These are phyloP conservation scores for Neoniphon sammara DNA, from an alignment of 2,797 vertebrate genomes.

Conservation along the genomic window DNA sequence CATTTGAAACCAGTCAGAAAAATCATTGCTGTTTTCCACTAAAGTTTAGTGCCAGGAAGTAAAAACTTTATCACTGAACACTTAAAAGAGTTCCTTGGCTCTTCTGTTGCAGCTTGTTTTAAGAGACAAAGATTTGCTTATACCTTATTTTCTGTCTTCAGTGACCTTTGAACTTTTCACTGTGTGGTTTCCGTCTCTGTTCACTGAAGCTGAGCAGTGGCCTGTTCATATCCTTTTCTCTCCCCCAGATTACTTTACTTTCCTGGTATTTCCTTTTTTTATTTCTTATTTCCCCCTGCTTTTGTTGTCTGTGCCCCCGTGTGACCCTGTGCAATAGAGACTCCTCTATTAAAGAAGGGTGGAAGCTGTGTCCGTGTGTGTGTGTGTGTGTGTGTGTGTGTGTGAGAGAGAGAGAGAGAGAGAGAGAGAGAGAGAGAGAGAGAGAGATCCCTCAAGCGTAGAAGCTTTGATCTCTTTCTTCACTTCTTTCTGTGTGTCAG, in stretches of 20 bases:
- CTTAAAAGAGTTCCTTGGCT: not conserved
- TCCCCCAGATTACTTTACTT: constrained; percentile 66
- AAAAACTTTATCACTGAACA: constrained; percentile 16
- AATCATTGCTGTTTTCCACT: constrained; percentile 21
- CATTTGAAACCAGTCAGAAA: not conserved
- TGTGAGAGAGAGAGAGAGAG: too few relatives aligned
- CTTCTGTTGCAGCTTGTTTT: constrained; percentile 25
- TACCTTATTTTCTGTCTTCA: constrained; percentile 39
- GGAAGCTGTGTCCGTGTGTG: constrained; percentile 21
- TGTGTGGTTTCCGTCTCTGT: constrained; percentile 45
- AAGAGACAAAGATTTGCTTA: constrained; percentile 22
- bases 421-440: constrained; percentile 7
- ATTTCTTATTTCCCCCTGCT: constrained; percentile 72
- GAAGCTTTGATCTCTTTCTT: constrained; percentile 68
- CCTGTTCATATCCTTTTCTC: constrained; percentile 55
- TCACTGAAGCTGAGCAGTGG: constrained; percentile 59
- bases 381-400: constrained; percentile 14
- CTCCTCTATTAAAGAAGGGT: constrained; percentile 48
- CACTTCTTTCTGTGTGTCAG: constrained; percentile 40
- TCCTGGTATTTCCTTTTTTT: constrained; percentile 69
- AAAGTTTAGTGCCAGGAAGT: constrained; percentile 26
- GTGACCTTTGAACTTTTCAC: constrained; percentile 60
- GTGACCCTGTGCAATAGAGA: constrained; percentile 62
- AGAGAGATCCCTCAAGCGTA: constrained; percentile 59
- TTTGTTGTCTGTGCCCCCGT: constrained; percentile 72